Evolutionary conservation across 1,140 invertebrate genomes (phyloP).

Genomic region (Aphis craccivora): DNA sequence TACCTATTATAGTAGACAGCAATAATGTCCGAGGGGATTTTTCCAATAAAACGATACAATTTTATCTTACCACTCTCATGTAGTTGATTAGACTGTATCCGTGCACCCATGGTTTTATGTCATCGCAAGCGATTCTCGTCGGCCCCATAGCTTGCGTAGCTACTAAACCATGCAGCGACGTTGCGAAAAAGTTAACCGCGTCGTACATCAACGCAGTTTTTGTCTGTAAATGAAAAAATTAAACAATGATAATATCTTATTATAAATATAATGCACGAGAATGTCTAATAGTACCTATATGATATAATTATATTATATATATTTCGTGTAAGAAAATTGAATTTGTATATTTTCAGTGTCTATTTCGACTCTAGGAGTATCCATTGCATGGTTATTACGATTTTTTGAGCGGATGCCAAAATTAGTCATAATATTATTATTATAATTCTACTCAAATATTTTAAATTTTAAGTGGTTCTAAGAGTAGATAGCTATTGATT

Average conservation of each 20-base stretch:
- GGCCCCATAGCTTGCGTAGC: conserved; percentile 88
- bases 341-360: neutral
- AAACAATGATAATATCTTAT: neutral
- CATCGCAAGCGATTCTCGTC: conserved; percentile 89
- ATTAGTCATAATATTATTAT: neutral
- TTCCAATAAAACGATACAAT: neutral
- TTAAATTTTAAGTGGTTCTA: neutral
- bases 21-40: neutral
- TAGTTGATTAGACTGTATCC: conserved; percentile 96
- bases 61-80: conserved; percentile 88
- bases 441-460: neutral
- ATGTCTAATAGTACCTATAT: neutral
- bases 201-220: conserved; percentile 96
- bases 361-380: neutral
- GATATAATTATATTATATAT: neutral
- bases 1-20: neutral
- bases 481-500: neutral
- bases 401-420: neutral
- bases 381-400: neutral
- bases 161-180: conserved; percentile 88
- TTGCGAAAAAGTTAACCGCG: conserved; percentile 90
- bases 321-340: neutral
- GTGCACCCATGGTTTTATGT: conserved; percentile 89
- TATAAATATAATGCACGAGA: neutral
- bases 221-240: conserved; percentile 70